These are phyloP conservation scores for Micromussa lordhowensis DNA, from an alignment of 92 coral and sea anemone species.

Conservation along the genomic window DNA sequence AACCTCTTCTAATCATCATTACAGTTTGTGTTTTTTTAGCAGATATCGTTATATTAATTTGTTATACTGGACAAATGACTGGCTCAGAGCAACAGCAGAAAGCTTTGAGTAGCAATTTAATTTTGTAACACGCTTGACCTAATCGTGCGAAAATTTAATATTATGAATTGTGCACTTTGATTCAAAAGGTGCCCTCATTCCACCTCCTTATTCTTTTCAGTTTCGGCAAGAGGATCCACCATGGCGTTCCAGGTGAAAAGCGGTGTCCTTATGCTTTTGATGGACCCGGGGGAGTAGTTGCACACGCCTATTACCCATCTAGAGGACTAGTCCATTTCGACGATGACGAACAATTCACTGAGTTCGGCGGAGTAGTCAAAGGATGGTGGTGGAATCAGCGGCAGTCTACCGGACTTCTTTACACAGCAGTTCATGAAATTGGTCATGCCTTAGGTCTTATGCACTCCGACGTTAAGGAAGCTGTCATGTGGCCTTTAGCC, in stretches of 20 bases:
- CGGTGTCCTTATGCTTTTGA: conserved; percentile 71
- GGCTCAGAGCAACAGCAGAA: too few relatives aligned
- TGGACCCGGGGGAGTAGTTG: conserved; percentile 71
- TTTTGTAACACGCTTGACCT: too few relatives aligned
- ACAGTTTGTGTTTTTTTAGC: too few relatives aligned
- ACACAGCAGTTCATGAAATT: conserved; percentile 82
- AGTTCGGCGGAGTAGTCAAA: neutral
- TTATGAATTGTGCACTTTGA: too few relatives aligned
- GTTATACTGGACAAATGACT: too few relatives aligned
- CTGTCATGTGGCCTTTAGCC: conserved; percentile 80
- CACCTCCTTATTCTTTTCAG: neutral
- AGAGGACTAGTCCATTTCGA: conserved; percentile 80
- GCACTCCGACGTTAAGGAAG: conserved; percentile 66
- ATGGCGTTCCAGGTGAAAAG: conserved; percentile 50
- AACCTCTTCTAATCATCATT: too few relatives aligned
- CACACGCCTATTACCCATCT: conserved; percentile 64
- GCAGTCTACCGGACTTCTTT: conserved; percentile 61
- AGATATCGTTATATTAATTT: too few relatives aligned
- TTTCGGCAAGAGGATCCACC: conserved; percentile 45
- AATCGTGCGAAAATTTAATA: too few relatives aligned
- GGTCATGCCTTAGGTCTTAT: conserved; percentile 84
- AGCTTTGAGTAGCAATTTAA: too few relatives aligned
- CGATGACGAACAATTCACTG: conserved; percentile 79
- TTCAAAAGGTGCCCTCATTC: too few relatives aligned
- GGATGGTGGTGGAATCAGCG: conserved; percentile 18